Percentiles rank a stretch among this genome's conserved stretches.
Conservation (phyloP, 2,888 invertebrate genomes). For the Tiliacea aurago region DNA sequence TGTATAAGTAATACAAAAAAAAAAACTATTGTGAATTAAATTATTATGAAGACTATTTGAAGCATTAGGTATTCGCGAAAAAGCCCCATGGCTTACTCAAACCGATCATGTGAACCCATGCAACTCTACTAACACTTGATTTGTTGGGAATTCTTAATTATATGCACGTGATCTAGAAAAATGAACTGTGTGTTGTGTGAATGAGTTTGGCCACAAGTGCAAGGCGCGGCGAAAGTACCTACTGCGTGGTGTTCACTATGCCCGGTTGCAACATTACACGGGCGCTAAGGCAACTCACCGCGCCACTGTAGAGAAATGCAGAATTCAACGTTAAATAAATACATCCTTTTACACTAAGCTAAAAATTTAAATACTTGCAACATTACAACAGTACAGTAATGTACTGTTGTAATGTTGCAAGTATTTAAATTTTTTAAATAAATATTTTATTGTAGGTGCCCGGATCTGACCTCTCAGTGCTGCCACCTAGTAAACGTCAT, state of each 20-base stretch:
- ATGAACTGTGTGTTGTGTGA: not conserved
- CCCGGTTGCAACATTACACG: conserved; percentile 26
- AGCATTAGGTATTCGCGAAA: not conserved
- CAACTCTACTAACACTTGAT: not conserved
- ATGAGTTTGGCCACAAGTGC: conserved; percentile 26
- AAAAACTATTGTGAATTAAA: not conserved
- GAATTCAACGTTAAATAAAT: not conserved
- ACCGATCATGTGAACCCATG: not conserved
- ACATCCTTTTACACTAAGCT: no score
- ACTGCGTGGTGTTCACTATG: not conserved
- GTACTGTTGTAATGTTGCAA: no score
- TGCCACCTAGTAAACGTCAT: no score
- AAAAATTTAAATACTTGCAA: no score
- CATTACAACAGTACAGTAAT: no score
- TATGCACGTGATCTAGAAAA: not conserved
- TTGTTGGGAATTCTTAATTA: not conserved
- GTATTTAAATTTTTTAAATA: no score
- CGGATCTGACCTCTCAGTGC: no score
- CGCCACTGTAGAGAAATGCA: conserved; percentile 8
- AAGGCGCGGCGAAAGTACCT: conserved; percentile 35
- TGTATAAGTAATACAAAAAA: not conserved
- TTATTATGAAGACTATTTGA: not conserved
- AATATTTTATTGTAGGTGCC: no score
- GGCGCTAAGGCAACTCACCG: conserved; percentile 22
- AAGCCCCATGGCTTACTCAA: not conserved